Percentiles rank a stretch among this genome's conserved stretches.
phyloP scores from a whole-genome alignment of 2,888 invertebrate species.

The Mechanitis messenoides region DNA sequence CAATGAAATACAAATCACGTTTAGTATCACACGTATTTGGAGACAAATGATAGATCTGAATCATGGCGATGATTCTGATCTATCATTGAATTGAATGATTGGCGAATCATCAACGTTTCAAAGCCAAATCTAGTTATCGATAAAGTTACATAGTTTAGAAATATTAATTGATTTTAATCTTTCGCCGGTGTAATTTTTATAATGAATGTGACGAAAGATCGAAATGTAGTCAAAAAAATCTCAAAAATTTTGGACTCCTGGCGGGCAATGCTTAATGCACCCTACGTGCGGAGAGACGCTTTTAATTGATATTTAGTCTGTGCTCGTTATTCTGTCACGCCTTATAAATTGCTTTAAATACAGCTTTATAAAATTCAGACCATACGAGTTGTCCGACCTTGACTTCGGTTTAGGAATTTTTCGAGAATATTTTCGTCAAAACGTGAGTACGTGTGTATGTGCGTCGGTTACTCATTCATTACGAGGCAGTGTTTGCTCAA shows the following conservation, averaged over 20 bases:
- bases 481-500: neutral
- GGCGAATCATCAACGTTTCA: neutral
- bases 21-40: neutral
- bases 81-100: too few relatives aligned
- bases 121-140: neutral
- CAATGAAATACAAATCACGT: neutral
- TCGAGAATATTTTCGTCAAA: constrained; percentile 8
- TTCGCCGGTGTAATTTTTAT: neutral
- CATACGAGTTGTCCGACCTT: constrained; percentile 46
- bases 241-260: neutral
- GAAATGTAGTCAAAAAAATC: neutral
- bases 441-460: constrained; percentile 9
- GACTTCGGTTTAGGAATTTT: constrained; percentile 28
- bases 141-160: neutral
- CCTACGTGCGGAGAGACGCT: constrained; percentile 1
- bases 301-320: constrained; percentile 14
- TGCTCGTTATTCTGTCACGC: constrained; percentile 42
- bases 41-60: neutral
- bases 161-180: too few relatives aligned
- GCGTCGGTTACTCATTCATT: constrained; percentile 16
- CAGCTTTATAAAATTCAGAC: constrained; percentile 23
- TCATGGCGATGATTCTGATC: neutral
- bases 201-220: neutral
- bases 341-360: constrained; percentile 58
- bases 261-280: neutral